phyloP scores from a whole-genome alignment of 2,797 vertebrate species.

The Pelodytes ibericus region DNA sequence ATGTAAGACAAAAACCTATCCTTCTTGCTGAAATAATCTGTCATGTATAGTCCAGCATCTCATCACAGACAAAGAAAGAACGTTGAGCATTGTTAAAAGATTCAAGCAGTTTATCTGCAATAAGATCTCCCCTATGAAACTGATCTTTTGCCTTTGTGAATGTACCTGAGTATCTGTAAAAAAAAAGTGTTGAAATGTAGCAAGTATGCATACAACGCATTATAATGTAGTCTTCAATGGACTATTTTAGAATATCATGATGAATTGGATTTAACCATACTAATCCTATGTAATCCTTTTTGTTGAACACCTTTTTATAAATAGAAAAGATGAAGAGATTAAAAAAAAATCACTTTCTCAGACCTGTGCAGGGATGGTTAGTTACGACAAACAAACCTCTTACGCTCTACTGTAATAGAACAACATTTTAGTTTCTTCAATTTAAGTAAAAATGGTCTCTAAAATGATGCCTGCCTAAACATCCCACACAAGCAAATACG shows the following conservation, averaged over 20 bases:
- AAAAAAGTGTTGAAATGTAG: conserved; percentile 51
- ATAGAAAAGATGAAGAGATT: conserved; percentile 33
- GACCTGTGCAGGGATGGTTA: background rate
- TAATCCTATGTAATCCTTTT: conserved; percentile 54
- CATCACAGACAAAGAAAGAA: conserved; percentile 49
- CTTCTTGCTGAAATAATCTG: conserved; percentile 50
- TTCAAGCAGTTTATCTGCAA: conserved; percentile 55
- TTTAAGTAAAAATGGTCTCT: too few species aligned
- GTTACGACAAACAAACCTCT: background rate
- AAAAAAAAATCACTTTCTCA: conserved; percentile 3
- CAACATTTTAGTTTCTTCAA: too few species aligned
- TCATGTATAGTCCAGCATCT: conserved; percentile 42
- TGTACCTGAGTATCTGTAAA: conserved; percentile 41
- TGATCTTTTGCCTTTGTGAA: conserved; percentile 50
- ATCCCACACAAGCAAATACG: too few species aligned
- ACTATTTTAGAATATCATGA: conserved; percentile 43
- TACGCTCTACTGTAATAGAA: too few species aligned
- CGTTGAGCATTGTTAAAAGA: conserved; percentile 49
- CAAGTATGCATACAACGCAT: conserved; percentile 33
- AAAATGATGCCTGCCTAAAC: too few species aligned
- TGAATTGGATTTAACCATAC: conserved; percentile 39
- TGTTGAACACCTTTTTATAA: conserved; percentile 37
- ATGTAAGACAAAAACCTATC: conserved; percentile 47
- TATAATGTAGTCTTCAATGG: conserved; percentile 37
- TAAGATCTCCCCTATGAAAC: conserved; percentile 55